Evolutionary conservation across 2,113 vertebrate species (phyloP), one percentile per base, ranked within the genome.

Genomic region (Phalacrocorax brasilianus): DNA sequence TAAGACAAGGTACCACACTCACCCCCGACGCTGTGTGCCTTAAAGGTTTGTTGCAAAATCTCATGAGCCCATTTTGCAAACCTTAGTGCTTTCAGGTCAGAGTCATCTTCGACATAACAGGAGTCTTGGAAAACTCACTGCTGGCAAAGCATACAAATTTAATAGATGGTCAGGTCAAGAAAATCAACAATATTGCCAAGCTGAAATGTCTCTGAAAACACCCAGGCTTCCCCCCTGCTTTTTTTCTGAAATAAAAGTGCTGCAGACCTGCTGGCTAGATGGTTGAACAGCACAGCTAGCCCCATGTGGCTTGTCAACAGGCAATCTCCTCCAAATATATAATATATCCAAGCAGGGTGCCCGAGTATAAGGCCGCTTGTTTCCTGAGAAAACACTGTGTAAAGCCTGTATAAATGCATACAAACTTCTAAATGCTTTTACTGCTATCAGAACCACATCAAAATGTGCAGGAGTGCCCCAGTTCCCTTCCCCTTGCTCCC

Each of bases 21-120:
- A 18, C 1, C 47, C 18, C 56, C 3, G 18, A 19, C 12, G 1
- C 47, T 1, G 5, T 0, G 14, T 8, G 35, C n/a, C 16, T 0
- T 5, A 5, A 6, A 20, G 17, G 28, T 20, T 28, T 16, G 17
- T 50, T 6, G 42, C 26, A 8, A 16, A 52, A 32, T 2, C 73
- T 47, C 59, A 22, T 0, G 1, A 42, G 59, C 24, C 1, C 6
- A 0, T 28, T 58, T 7, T 13, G 33, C 6, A 0, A 16, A 7
- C 5, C 1, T n/a, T 5, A 15, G 71, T 16, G 0, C 38, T 63
- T 20, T 9, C 32, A 4, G 49, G 15, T 27, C 2, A 0, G 42
- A n/a, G 11, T 35, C 44, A 26, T 14, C 24, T 8, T 12, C 3
- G 0, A 5, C 1, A 2, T 19, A 14, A 40, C 12, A 32, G 28